These are phyloP conservation scores for Aphaenogaster floridana DNA, from an alignment of 1,140 invertebrate genomes.

Conservation along the genomic window DNA sequence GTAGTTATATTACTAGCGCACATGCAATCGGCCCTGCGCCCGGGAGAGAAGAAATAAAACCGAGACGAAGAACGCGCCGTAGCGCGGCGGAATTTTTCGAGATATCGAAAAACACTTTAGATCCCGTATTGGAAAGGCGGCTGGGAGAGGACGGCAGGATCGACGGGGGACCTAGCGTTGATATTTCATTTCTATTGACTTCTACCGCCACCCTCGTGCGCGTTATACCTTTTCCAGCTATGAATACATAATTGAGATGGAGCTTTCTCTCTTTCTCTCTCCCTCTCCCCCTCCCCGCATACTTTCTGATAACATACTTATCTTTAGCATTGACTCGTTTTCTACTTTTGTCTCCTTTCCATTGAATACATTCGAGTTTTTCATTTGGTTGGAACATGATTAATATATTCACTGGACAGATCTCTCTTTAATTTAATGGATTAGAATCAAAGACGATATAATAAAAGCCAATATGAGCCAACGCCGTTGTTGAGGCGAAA, in stretches of 20 bases:
- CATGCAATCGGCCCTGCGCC: slow-evolving; percentile 58
- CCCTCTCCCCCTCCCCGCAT: slow-evolving; percentile 14
- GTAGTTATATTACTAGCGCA: slow-evolving; percentile 53
- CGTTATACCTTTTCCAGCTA: slow-evolving; percentile 69
- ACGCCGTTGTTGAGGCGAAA: too few species aligned
- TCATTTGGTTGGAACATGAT: neutral
- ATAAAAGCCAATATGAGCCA: too few species aligned
- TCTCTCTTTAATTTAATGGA: neutral
- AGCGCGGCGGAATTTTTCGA: slow-evolving; percentile 73
- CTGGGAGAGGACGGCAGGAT: slow-evolving; percentile 23
- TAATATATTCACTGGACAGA: neutral
- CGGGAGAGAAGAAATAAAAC: slow-evolving; percentile 70
- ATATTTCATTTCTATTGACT: slow-evolving; percentile 81
- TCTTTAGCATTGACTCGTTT: slow-evolving; percentile 25
- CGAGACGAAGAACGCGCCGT: slow-evolving; percentile 47
- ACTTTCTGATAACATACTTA: slow-evolving; percentile 36
- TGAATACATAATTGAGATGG: slow-evolving; percentile 80
- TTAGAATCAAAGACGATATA: too few species aligned
- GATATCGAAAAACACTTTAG: slow-evolving; percentile 81
- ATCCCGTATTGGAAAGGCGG: slow-evolving; percentile 75
- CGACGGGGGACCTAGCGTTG: slow-evolving; percentile 66
- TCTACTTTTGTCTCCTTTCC: neutral
- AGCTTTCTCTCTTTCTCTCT: slow-evolving; percentile 29
- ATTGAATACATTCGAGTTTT: neutral
- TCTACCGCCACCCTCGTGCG: slow-evolving; percentile 50